Conservation (phyloP, 2,113 vertebrate species). For the Excalfactoria chinensis region DNA sequence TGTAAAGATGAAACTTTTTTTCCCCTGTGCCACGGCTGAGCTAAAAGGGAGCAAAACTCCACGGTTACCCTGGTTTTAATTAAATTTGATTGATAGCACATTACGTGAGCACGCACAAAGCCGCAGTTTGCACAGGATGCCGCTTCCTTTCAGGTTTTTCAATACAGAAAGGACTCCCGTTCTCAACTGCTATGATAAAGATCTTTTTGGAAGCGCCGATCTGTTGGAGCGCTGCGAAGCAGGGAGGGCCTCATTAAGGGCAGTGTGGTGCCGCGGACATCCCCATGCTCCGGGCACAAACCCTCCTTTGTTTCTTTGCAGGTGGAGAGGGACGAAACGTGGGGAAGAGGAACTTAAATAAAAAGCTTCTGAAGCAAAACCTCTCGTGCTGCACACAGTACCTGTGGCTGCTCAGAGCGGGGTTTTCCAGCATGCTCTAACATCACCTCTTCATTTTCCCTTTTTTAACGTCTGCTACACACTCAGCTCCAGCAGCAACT, state of each 20-base stretch:
- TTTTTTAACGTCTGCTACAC: background rate
- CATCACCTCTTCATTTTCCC: background rate
- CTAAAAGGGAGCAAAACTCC: background rate
- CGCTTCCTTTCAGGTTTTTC: background rate
- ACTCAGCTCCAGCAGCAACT: background rate
- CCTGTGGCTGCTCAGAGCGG: background rate
- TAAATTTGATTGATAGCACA: slow-evolving; percentile 36
- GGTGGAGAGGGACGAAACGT: background rate
- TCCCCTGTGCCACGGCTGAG: accelerated
- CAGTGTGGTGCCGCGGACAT: background rate
- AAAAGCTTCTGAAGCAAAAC: background rate
- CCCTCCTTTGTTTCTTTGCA: background rate
- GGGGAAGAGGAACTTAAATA: background rate
- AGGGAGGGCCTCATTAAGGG: background rate
- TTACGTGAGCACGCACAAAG: background rate
- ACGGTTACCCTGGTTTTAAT: background rate
- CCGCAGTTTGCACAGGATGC: background rate
- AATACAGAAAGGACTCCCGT: background rate
- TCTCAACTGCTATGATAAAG: slow-evolving; percentile 13
- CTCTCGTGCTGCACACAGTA: background rate
- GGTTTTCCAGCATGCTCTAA: background rate
- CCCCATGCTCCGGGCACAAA: too few species aligned
- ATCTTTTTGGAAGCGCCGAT: background rate
- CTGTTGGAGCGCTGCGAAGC: background rate
- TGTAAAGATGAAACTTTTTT: slow-evolving; percentile 23